Conservation (phyloP, 2,888 invertebrate genomes). For the Eremobia ochroleuca region DNA sequence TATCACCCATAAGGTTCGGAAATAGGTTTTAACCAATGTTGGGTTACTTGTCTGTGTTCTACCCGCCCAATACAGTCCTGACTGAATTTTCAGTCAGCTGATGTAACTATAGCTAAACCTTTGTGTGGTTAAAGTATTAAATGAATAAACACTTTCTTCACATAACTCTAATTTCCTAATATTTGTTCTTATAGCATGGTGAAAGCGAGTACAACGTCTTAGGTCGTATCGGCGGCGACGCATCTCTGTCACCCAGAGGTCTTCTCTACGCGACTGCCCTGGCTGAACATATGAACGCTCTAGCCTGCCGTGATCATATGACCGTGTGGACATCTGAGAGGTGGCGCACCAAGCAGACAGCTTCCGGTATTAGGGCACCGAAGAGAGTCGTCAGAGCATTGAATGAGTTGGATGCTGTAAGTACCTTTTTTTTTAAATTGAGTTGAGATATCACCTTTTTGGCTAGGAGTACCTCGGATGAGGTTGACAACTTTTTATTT, state of each 20-base stretch:
- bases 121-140: background rate
- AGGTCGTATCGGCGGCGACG: constrained; percentile 98
- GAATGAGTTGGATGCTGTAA: constrained; percentile 97
- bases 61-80: background rate
- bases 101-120: background rate
- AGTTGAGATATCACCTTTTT: background rate
- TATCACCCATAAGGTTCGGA: too few species aligned
- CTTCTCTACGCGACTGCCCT: constrained; percentile 94
- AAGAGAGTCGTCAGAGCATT: constrained; percentile 96
- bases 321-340: constrained; percentile 98
- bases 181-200: constrained; percentile 93
- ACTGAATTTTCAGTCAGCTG: background rate
- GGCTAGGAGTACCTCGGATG: background rate
- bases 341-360: constrained; percentile 97
- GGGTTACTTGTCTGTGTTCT: too few species aligned
- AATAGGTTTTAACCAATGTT: too few species aligned
- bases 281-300: constrained; percentile 92
- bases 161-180: constrained; percentile 2
- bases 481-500: background rate
- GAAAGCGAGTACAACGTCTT: constrained; percentile 97
- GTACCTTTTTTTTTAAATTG: constrained; percentile 71
- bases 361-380: constrained; percentile 94
- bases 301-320: constrained; percentile 93
- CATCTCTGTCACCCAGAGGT: constrained; percentile 95
- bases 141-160: background rate